Evolutionary conservation across 1,140 invertebrate species (phyloP).

Genomic region (Arion vulgaris): DNA sequence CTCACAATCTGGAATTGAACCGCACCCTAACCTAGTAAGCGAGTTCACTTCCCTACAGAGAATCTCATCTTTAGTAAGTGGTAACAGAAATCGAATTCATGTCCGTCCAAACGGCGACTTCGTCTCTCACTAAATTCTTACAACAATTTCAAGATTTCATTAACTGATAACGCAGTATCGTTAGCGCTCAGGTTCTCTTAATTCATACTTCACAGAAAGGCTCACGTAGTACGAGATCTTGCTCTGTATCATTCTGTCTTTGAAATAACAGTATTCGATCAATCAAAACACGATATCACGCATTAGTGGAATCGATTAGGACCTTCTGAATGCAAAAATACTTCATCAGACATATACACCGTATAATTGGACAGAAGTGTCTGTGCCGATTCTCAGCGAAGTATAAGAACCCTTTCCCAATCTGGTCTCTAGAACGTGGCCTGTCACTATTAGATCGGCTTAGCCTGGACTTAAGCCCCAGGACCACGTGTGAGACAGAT

Average conservation of each 20-base stretch:
- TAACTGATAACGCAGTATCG: no score
- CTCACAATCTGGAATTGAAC: no score
- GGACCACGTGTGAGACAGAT: not conserved
- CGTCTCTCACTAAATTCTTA: no score
- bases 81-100: no score
- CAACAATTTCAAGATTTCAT: no score
- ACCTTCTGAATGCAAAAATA: not conserved
- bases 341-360: not conserved
- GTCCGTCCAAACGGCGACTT: no score
- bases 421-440: not conserved
- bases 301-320: not conserved
- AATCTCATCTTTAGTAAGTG: no score
- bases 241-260: not conserved
- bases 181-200: no score
- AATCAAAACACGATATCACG: not conserved
- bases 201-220: no score
- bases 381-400: not conserved
- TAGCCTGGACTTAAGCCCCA: not conserved
- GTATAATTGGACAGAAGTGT: not conserved
- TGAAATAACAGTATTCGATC: not conserved
- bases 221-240: no score
- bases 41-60: no score
- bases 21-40: no score
- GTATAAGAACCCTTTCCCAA: not conserved
- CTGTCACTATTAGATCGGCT: constrained; percentile 1